phyloP scores from a whole-genome alignment of 2,888 invertebrate genomes.

The Hirtodrosophila confusa region DNA sequence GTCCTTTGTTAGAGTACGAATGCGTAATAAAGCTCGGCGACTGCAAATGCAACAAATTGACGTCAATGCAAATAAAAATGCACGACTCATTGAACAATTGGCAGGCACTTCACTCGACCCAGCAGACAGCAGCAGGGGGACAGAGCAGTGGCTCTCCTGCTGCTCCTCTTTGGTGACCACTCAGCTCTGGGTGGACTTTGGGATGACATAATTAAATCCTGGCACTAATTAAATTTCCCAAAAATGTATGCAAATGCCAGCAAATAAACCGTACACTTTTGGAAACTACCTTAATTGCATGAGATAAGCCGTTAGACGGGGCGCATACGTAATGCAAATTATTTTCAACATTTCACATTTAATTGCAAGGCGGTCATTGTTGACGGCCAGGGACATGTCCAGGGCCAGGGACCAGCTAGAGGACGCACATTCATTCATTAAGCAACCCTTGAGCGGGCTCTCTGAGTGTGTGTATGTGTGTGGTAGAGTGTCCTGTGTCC shows the following conservation, averaged over 20 bases:
- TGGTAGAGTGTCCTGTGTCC: slow-evolving; percentile 31
- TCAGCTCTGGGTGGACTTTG: slow-evolving; percentile 17
- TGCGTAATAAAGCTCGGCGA: slow-evolving; percentile 53
- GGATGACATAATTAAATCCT: slow-evolving; percentile 83
- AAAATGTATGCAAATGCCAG: slow-evolving; percentile 67
- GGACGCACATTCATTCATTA: slow-evolving; percentile 77
- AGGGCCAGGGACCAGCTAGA: slow-evolving; percentile 17
- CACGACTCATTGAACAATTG: slow-evolving; percentile 74
- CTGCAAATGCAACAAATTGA: slow-evolving; percentile 63
- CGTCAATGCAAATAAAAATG: slow-evolving; percentile 72
- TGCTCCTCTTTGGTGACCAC: slow-evolving; percentile 1
- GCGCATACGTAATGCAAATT: slow-evolving; percentile 77
- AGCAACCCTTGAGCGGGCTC: slow-evolving; percentile 51
- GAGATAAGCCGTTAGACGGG: slow-evolving; percentile 74
- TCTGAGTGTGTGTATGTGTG: background rate
- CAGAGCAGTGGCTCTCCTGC: background rate
- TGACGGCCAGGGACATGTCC: slow-evolving; percentile 30
- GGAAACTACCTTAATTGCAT: slow-evolving; percentile 82
- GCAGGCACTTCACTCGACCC: slow-evolving; percentile 28
- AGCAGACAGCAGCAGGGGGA: background rate
- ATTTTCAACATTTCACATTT: slow-evolving; percentile 78
- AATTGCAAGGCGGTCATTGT: slow-evolving; percentile 60
- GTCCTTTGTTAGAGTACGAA: slow-evolving; percentile 28
- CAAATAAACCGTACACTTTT: slow-evolving; percentile 61
- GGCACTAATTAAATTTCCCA: slow-evolving; percentile 81